Evolutionary conservation across 2,113 vertebrate genomes (phyloP), one percentile per base, ranked within the genome.

Genomic region (Cairina moschata): DNA sequence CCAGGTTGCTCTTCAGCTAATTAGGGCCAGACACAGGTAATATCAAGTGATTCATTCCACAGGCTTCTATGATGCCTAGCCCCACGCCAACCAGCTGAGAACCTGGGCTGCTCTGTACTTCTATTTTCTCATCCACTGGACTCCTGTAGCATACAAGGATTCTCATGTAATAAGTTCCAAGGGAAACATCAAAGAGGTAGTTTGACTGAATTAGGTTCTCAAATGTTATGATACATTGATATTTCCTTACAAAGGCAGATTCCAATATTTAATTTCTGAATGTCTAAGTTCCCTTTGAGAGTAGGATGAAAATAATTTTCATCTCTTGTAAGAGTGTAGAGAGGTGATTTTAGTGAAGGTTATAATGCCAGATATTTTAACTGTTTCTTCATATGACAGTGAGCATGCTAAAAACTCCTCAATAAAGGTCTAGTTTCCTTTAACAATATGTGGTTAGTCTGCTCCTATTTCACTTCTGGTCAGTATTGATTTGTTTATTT

Each of bases 241-340:
- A 83, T 56, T 88, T 90, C 52, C 65, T 81, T 63, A 60, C 22
- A 81, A 91, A 90, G 62, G 34, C 31, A 74, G 79, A 60, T 81
- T 78, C n/a, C 54, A 91, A 81, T 90, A 81, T 81, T 93, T 81
- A 72, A 94, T 90, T 94, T 93, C 59, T 75, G 72, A 93, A 56
- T 83, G 17, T 83, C 68, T 69, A 88, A 56, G 16, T 65, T 91
- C 8, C 72, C 65, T 74, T 76, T 81, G 59, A 75, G 55, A 77
- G 83, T 3, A 83, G 28, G 25, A 83, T 67, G 9, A 29, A 78
- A 93, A 63, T 59, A 16, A 77, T 60, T 90, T 93, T 90, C 20
- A 28, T 81, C 60, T 83, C 26, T 72, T 71, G 26, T 16, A n/a
- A n/a, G n/a, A 88, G 25, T 31, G 55, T 13, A 79, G 66, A 73